phyloP scores from a whole-genome alignment of 2,888 invertebrate genomes.

The Crocallis elinguaria region DNA sequence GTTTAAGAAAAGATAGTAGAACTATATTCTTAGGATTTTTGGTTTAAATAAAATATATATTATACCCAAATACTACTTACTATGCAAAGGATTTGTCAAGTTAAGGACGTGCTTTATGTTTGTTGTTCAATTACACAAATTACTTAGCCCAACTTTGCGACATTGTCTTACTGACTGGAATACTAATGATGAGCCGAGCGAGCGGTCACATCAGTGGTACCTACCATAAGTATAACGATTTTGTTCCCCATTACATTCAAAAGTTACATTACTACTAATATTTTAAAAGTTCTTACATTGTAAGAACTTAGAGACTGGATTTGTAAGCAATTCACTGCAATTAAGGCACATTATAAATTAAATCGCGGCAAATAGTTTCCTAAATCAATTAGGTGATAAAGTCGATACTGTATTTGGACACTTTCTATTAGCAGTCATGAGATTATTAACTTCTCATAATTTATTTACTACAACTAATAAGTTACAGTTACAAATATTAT shows the following conservation, averaged over 20 bases:
- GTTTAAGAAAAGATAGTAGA: too few relatives aligned
- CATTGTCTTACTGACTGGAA: slow-evolving; percentile 27
- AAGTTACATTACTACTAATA: not conserved
- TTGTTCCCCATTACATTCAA: not conserved
- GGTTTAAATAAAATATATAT: too few relatives aligned
- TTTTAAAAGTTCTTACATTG: not conserved
- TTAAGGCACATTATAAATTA: not conserved
- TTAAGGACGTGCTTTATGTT: slow-evolving; percentile 37
- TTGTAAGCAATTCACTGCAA: not conserved
- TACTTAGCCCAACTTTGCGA: slow-evolving; percentile 33
- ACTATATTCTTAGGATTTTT: too few relatives aligned
- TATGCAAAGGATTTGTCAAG: slow-evolving; percentile 26
- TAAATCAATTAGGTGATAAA: slow-evolving; percentile 8
- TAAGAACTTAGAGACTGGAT: not conserved
- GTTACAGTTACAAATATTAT: too few relatives aligned
- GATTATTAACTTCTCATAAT: not conserved
- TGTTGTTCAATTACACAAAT: slow-evolving; percentile 37
- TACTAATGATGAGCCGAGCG: slow-evolving; percentile 26
- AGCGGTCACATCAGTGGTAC: slow-evolving; percentile 13
- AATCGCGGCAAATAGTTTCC: not conserved
- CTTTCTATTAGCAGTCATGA: not conserved
- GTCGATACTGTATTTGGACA: not conserved
- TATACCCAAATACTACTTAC: slow-evolving; percentile 19
- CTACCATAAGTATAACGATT: not conserved
- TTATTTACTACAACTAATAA: not conserved